Evolutionary conservation across 2,888 invertebrate species (phyloP).

Genomic region (Andricus quercusramuli): DNA sequence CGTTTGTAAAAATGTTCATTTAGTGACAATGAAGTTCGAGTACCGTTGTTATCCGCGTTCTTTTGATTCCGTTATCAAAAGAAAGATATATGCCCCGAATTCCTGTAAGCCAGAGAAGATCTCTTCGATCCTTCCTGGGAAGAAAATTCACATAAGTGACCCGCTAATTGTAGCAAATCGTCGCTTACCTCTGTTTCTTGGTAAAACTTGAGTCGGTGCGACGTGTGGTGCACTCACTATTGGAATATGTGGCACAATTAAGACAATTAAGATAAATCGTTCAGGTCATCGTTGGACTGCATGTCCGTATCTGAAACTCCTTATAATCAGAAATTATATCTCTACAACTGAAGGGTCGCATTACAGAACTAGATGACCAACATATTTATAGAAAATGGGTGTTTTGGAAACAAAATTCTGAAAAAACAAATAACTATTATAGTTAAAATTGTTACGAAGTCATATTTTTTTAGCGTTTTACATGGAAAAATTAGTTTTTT

Average conservation of each 20-base stretch:
- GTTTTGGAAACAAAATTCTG: no score
- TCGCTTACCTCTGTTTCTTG: not conserved
- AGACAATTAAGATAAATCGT: slow-evolving; percentile 53
- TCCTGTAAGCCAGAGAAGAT: slow-evolving; percentile 10
- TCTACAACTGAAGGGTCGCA: not conserved
- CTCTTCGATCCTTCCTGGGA: not conserved
- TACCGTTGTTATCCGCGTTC: slow-evolving; percentile 26
- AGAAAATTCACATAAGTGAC: slow-evolving; percentile 35
- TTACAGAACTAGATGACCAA: no score
- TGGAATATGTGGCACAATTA: slow-evolving; percentile 49
- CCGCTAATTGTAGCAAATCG: slow-evolving; percentile 46
- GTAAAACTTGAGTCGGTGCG: slow-evolving; percentile 31
- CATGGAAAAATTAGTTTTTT: no score
- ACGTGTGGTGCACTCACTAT: slow-evolving; percentile 46
- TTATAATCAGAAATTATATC: not conserved
- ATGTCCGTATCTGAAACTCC: slow-evolving; percentile 31
- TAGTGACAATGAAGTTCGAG: not conserved
- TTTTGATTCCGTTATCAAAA: slow-evolving; percentile 17
- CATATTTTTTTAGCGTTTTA: no score
- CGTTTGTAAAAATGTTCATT: not conserved
- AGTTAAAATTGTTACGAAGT: no score
- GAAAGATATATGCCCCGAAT: slow-evolving; percentile 6
- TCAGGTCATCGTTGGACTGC: slow-evolving; percentile 46
- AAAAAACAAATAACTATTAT: no score
- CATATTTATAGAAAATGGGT: no score